These are phyloP conservation scores for Anoplius nigerrimus DNA, from an alignment of 2,888 invertebrate genomes.

Conservation along the genomic window DNA sequence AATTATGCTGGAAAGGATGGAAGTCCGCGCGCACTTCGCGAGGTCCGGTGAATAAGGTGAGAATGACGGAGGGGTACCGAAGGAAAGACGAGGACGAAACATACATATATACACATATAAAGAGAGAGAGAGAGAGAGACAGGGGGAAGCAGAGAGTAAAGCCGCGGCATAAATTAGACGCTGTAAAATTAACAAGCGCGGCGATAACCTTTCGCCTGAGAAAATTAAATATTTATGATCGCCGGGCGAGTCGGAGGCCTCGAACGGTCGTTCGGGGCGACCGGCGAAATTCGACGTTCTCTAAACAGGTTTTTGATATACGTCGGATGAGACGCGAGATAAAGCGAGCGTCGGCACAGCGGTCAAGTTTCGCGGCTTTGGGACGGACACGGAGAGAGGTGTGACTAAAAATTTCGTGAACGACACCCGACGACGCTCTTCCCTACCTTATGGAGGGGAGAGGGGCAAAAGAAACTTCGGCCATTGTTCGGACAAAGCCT, in stretches of 20 bases:
- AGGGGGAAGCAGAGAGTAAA: too few species aligned
- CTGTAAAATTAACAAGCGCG: conserved; percentile 46
- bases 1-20: neutral
- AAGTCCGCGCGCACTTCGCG: conserved; percentile 22
- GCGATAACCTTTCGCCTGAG: conserved; percentile 49
- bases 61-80: too few species aligned
- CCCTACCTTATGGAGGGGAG: too few species aligned
- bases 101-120: too few species aligned
- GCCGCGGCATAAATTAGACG: conserved; percentile 48
- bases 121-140: neutral
- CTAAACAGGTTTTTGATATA: conserved; percentile 51
- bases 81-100: conserved; percentile 12
- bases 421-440: too few species aligned
- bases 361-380: conserved; percentile 29
- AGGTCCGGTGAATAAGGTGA: too few species aligned
- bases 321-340: conserved; percentile 53
- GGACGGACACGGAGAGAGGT: too few species aligned
- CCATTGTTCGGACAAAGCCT: too few species aligned
- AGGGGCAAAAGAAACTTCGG: too few species aligned
- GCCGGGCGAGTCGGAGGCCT: conserved; percentile 4
- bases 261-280: conserved; percentile 21
- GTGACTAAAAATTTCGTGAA: too few species aligned
- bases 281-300: conserved; percentile 30
- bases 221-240: conserved; percentile 48
- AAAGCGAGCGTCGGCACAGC: conserved; percentile 48